Evolutionary conservation across 2,888 invertebrate genomes (phyloP), one percentile per base, ranked within the genome.

Genomic region (Amphiduros pacificus): DNA sequence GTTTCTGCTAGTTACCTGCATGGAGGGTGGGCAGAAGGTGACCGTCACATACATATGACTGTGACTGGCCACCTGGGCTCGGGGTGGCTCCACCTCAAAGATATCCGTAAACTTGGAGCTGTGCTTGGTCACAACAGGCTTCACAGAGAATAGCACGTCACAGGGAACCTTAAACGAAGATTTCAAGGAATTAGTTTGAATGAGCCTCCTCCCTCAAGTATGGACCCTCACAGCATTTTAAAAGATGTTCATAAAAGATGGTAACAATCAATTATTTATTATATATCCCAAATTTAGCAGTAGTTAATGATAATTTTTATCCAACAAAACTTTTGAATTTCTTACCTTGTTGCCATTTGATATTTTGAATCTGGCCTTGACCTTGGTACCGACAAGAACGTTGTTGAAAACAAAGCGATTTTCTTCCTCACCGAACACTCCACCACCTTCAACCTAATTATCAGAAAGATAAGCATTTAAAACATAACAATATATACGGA

Each of bases 371-470:
- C 82, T 68, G 6, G 82, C 82, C 58, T 74, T 76, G 6, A 79
- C 77, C 59, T 73, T 78, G 36, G 77, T 68, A 11, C 82, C 82
- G 53, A 83, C 81, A 51, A 83, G 77, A 17, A 82, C 81, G 63
- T 81, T 81, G 68, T 76, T 80, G 72, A 83, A 83, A 20, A 82
- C 73, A 71, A 83, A 83, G 56, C 74, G 74, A 68, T 75, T 81
- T 61, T 82, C 82, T 48, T 77, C 78, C 63, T 81, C 80, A 4
- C 79, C 80, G 68, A 77, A 83, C 6, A 82, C 75, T 11, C 83
- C 82, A n/a, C 78, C 78, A 61, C 74, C 71, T 51, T 75, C 76
- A 29, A 66, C 55, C 56, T 66, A n/a, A n/a, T n/a, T n/a, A n/a
- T n/a, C n/a, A n/a, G n/a, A n/a, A n/a, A n/a, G n/a, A 56, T 17